Evolutionary conservation across 2,113 vertebrate species (phyloP).

Genomic region (Urocynchramus pylzowi): DNA sequence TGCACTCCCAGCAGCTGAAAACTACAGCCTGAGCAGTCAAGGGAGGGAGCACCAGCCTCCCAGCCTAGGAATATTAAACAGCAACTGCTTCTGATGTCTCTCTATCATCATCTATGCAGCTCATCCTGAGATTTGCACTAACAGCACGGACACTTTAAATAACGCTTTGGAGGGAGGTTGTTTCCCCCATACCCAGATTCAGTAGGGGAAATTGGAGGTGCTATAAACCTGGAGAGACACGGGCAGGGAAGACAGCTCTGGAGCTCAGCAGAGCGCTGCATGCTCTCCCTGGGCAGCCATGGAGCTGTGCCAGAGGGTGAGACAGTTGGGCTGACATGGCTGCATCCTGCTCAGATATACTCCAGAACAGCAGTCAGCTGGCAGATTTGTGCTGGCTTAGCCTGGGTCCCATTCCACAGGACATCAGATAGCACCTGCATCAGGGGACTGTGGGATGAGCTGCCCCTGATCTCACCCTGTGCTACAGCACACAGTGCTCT

Average conservation of each 20-base stretch:
- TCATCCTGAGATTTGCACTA: background rate
- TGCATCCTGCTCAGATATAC: background rate
- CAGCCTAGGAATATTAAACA: background rate
- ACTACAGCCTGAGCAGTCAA: background rate
- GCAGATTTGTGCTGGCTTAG: background rate
- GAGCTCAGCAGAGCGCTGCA: background rate
- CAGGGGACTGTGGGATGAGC: fast-evolving
- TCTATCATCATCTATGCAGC: background rate
- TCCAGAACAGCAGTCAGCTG: background rate
- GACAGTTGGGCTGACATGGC: background rate
- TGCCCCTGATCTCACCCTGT: background rate
- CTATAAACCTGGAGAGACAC: background rate
- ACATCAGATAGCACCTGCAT: background rate
- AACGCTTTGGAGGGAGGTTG: background rate
- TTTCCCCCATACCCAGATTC: background rate
- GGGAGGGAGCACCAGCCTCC: background rate
- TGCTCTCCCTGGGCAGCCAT: background rate
- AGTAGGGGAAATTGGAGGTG: background rate
- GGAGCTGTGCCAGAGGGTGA: background rate
- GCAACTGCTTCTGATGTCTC: background rate
- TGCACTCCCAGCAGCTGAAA: background rate
- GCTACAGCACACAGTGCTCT: background rate
- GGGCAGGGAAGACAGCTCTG: background rate
- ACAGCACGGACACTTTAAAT: background rate
- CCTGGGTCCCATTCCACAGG: background rate